Evolutionary conservation across 2,797 vertebrate genomes (phyloP), one percentile per base, ranked within the genome.

Genomic region (Xenentodon cancila): DNA sequence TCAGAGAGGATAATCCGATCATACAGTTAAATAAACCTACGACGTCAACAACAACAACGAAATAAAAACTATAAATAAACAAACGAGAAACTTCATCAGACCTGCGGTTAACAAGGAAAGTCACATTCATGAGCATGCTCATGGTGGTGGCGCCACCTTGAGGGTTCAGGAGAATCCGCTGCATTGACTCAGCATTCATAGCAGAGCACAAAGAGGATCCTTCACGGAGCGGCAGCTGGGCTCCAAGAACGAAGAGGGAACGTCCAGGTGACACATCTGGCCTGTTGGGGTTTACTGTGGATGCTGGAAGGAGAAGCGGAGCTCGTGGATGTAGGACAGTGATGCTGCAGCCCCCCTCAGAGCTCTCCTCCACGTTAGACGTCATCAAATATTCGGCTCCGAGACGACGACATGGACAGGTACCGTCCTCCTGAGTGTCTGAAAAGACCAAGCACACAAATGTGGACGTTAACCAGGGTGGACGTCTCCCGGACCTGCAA

Each of bases 331-430:
- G 32, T 5, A 32, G 2, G 9, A 9, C 9, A 32, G 32, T 32
- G 32, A 9, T 32, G 32, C 32, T 32, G 32, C 32, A 7, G 32
- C 32, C 7, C 2, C 32, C 32, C 32, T 15, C 55, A 21, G 59
- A 18, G 52, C 30, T 18, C 25, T 25, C 25, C 54, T 57, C 44
- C 64, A 2, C 1, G 9, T 94, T 86, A 99, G 58, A 98, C 95
- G 73, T 98, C 97, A 75, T 99, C 96, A 78, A 99, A 98, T 89
- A 98, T 97, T 77, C 93, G 86, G 77, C 93, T 97, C 71, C 92
- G 92, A 74, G 97, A 98, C 73, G 96, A 97, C 0, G 96, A 99
- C 97, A 99, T 99, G 34, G 97, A 99, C 71, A 98, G 90, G 44
- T 99, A 99, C n/a, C 97, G 94, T 77, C 97, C 97, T 63, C 94